Evolutionary conservation across 2,113 vertebrate genomes (phyloP), one percentile per base, ranked within the genome.

Genomic region (Embiotoca jacksoni): DNA sequence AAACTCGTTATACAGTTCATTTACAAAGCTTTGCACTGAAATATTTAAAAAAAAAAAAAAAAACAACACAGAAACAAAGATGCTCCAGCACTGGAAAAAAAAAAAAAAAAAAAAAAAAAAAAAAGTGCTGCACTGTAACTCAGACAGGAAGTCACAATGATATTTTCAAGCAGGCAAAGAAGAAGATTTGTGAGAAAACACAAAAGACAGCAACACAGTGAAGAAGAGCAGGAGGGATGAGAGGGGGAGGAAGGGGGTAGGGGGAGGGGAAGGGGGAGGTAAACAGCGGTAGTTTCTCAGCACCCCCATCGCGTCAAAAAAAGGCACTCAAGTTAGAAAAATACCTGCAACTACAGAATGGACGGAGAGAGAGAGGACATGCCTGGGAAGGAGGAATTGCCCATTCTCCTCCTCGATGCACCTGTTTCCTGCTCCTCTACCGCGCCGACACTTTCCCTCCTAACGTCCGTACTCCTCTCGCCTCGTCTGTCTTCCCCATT

Each of bases 301-400:
- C 23, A 23, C 23, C 23, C 23, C 23, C 23, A 23, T 23, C 82
- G 86, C 72, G 47, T 84, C 81, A 88, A 60, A 89, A 78, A 88
- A 82, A 84, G 74, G 75, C 88, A 90, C 82, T 87, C 81, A 89
- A 91, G 90, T 91, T 88, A 88, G 87, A 91, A 44, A 52, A 92
- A 88, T 94, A 94, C 92, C 94, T 94, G 92, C 93, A 86, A 89
- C 89, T 92, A 92, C 90, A 82, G 91, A 83, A 88, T 65, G 80
- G 67, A 85, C 88, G 90, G 76, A 90, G 88, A 90, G 87, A 91
- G 90, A 85, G 81, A 81, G 75, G 88, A 94, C 93, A 86, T 94
- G 92, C 93, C 93, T 93, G 91, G 91, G 88, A 92, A 94, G 84
- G 92, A 92, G 82, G 93, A 91, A 87, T 92, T 94, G 89, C 92